phyloP scores from a whole-genome alignment of 2,113 vertebrate genomes.

The Thymallus thymallus region DNA sequence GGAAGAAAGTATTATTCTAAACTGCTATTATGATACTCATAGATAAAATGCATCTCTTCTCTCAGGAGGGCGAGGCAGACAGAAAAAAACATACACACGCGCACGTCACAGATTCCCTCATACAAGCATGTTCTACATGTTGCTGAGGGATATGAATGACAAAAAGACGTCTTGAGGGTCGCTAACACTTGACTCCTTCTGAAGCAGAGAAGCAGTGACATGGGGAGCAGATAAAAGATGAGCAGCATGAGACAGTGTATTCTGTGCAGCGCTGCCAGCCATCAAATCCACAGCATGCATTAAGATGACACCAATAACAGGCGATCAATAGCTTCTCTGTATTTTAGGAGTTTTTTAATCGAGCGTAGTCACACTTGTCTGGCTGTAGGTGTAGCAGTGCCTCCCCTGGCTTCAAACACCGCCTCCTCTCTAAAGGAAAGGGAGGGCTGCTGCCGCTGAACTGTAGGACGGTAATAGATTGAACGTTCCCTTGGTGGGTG shows the following conservation, averaged over 20 bases:
- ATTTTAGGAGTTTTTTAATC: slow-evolving; percentile 43
- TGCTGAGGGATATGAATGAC: too few relatives aligned
- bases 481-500: neutral
- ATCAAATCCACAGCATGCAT: slow-evolving; percentile 41
- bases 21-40: slow-evolving; percentile 38
- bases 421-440: slow-evolving; percentile 15
- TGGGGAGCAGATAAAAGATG: slow-evolving; percentile 23
- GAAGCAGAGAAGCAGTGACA: slow-evolving; percentile 27
- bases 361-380: slow-evolving; percentile 20
- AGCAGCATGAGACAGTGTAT: slow-evolving; percentile 18
- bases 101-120: neutral
- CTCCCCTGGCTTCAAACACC: neutral
- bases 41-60: slow-evolving; percentile 27
- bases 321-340: slow-evolving; percentile 41
- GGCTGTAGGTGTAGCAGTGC: neutral
- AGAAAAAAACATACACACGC: slow-evolving; percentile 5
- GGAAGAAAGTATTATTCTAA: slow-evolving; percentile 18
- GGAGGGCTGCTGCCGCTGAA: slow-evolving; percentile 8
- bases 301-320: slow-evolving; percentile 43
- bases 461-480: slow-evolving; percentile 15
- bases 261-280: slow-evolving; percentile 14
- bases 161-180: too few relatives aligned
- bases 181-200: neutral
- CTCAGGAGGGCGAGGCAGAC: neutral
- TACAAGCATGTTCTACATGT: neutral